These are phyloP conservation scores for Tyto alba DNA, from an alignment of 2,113 vertebrate species.

Conservation along the genomic window DNA sequence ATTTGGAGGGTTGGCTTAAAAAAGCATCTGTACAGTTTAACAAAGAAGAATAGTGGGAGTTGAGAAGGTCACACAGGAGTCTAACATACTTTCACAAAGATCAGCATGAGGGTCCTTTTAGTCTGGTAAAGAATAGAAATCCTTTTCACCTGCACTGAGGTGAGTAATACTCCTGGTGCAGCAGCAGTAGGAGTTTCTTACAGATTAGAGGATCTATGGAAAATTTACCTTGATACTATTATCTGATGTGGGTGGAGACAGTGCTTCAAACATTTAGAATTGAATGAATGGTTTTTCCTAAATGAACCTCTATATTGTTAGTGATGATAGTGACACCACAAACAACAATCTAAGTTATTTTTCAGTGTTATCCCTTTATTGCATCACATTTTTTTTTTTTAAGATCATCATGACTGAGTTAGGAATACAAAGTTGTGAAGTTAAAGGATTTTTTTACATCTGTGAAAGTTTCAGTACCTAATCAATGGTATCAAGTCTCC, in stretches of 20 bases:
- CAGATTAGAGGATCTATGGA: neutral
- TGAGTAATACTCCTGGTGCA: neutral
- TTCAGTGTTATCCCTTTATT: neutral
- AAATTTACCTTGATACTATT: neutral
- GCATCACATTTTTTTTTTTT: neutral
- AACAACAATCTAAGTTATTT: neutral
- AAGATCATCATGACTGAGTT: neutral
- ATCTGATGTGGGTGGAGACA: neutral
- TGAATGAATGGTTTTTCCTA: neutral
- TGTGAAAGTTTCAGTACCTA: neutral
- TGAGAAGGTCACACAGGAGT: neutral
- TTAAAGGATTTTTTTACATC: neutral
- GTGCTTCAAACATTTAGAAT: neutral
- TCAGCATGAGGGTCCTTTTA: neutral
- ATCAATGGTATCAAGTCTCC: neutral
- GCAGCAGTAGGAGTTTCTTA: neutral
- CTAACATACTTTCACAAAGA: neutral
- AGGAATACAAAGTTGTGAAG: neutral
- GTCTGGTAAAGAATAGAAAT: neutral
- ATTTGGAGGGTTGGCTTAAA: neutral
- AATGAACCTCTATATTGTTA: neutral
- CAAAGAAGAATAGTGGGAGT: neutral
- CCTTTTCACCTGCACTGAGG: neutral
- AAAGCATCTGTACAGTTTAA: neutral
- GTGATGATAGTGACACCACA: neutral